Evolutionary conservation across 1,140 invertebrate species (phyloP).

Genomic region (Ceratoteleas bidentatus): DNA sequence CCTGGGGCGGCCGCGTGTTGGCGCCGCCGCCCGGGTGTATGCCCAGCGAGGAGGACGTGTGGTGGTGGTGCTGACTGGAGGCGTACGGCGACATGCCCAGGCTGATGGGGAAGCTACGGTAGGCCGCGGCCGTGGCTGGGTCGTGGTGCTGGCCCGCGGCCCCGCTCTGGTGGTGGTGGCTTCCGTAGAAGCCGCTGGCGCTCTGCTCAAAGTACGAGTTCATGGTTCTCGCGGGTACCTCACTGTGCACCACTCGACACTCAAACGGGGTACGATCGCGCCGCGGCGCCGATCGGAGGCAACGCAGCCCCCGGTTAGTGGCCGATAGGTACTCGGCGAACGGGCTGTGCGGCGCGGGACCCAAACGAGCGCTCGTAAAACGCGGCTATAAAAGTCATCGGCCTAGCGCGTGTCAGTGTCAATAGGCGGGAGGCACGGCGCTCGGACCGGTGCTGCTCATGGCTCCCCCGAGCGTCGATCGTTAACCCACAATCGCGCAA

Average conservation of each 20-base stretch:
- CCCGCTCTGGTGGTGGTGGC: slow-evolving; percentile 90
- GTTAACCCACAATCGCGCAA: slow-evolving; percentile 80
- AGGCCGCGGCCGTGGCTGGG: slow-evolving; percentile 85
- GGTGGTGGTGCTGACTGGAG: slow-evolving; percentile 87
- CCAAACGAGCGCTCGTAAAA: slow-evolving; percentile 64
- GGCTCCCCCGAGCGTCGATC: slow-evolving; percentile 72
- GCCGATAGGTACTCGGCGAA: too few relatives aligned
- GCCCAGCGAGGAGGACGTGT: slow-evolving; percentile 82
- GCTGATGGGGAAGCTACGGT: slow-evolving; percentile 91
- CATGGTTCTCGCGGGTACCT: slow-evolving; percentile 85
- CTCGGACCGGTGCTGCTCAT: slow-evolving; percentile 71
- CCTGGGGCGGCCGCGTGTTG: slow-evolving; percentile 90
- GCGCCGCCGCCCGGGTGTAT: slow-evolving; percentile 84
- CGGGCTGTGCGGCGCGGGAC: too few relatives aligned
- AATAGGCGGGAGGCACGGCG: slow-evolving; percentile 72
- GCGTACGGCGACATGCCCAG: slow-evolving; percentile 92
- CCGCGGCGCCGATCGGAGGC: too few relatives aligned
- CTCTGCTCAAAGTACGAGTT: slow-evolving; percentile 97
- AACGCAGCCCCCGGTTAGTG: too few relatives aligned
- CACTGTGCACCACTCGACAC: slow-evolving; percentile 57
- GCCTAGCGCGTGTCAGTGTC: slow-evolving; percentile 74
- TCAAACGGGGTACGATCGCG: too few relatives aligned
- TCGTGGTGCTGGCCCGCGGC: slow-evolving; percentile 87
- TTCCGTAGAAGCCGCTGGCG: slow-evolving; percentile 91
- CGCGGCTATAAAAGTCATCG: slow-evolving; percentile 77